Evolutionary conservation across 2,113 vertebrate species (phyloP).

Genomic region (Petroica traversi): DNA sequence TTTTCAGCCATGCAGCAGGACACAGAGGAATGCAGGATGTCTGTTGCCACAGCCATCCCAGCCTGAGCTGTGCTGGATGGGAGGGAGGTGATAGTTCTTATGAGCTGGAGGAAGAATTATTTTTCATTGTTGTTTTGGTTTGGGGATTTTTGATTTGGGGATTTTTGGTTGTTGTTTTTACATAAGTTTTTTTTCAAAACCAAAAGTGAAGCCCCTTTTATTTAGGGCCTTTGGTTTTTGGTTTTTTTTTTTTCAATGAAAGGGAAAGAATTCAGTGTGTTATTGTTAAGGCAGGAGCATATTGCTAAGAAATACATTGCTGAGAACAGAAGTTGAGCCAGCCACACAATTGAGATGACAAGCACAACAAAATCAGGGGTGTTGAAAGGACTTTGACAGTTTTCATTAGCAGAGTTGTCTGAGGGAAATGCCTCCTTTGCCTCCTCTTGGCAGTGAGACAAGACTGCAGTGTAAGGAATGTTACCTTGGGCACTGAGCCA

Average conservation of each 20-base stretch:
- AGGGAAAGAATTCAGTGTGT: not conserved
- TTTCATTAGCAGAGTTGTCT: conserved; percentile 41
- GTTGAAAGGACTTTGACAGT: conserved; percentile 44
- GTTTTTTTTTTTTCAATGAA: not conserved
- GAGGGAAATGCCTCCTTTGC: conserved; percentile 30
- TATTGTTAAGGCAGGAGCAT: not conserved
- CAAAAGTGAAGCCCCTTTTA: not conserved
- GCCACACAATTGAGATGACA: conserved; percentile 30
- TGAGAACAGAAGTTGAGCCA: not conserved
- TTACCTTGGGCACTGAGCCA: conserved; percentile 34
- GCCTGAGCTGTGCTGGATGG: not conserved
- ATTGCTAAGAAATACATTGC: not conserved
- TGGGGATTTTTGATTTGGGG: accelerated
- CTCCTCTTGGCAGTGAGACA: not conserved
- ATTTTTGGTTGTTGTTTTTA: not conserved
- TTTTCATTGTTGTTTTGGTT: not conserved
- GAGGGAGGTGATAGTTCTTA: not conserved
- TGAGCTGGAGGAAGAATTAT: not conserved
- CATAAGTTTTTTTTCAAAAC: not conserved
- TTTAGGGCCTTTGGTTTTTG: no score
- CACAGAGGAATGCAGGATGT: not conserved
- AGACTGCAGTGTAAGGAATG: not conserved
- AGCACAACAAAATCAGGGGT: conserved; percentile 37
- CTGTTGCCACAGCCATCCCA: not conserved
- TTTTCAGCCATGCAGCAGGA: not conserved